These are phyloP conservation scores for Sphaeridia pumilis DNA, from an alignment of 2,888 invertebrate genomes.

Conservation along the genomic window DNA sequence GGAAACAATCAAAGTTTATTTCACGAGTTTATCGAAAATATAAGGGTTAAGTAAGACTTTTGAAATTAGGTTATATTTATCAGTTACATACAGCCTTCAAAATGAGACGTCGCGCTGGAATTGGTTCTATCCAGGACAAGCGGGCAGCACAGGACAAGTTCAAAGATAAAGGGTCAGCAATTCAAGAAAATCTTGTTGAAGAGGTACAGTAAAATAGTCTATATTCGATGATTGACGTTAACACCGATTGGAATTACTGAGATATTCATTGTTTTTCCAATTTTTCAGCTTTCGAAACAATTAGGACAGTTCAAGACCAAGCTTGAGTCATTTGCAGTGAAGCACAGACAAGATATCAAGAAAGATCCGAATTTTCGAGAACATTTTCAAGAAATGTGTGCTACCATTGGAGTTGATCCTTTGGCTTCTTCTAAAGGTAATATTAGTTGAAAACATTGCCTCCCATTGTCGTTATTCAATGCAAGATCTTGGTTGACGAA, in stretches of 20 bases:
- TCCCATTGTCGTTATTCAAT: neutral
- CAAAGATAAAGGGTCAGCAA: conserved; percentile 76
- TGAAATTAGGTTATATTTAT: too few relatives aligned
- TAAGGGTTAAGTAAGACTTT: too few relatives aligned
- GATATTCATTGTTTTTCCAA: neutral
- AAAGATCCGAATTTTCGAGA: conserved; percentile 87
- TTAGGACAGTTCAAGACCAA: conserved; percentile 82
- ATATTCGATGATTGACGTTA: neutral
- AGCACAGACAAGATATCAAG: conserved; percentile 87
- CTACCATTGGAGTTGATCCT: conserved; percentile 96
- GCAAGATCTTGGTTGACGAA: neutral
- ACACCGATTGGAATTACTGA: neutral
- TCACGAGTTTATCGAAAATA: too few relatives aligned
- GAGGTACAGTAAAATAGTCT: conserved; percentile 38
- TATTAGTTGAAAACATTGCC: neutral
- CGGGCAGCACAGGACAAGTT: conserved; percentile 78
- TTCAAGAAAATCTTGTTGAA: conserved; percentile 83
- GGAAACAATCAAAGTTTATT: too few relatives aligned
- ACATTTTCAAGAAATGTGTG: conserved; percentile 99
- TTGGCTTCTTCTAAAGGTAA: conserved; percentile 75
- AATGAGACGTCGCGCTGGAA: conserved; percentile 66
- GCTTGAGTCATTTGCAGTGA: conserved; percentile 87
- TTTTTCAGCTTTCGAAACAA: conserved; percentile 73
- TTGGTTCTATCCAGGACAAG: conserved; percentile 82
- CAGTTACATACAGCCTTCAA: too few relatives aligned